Percentiles rank a stretch among this genome's conserved stretches.
Evolutionary conservation across 2,888 invertebrate species (phyloP).

Genomic region (Yponomeuta evonymella): DNA sequence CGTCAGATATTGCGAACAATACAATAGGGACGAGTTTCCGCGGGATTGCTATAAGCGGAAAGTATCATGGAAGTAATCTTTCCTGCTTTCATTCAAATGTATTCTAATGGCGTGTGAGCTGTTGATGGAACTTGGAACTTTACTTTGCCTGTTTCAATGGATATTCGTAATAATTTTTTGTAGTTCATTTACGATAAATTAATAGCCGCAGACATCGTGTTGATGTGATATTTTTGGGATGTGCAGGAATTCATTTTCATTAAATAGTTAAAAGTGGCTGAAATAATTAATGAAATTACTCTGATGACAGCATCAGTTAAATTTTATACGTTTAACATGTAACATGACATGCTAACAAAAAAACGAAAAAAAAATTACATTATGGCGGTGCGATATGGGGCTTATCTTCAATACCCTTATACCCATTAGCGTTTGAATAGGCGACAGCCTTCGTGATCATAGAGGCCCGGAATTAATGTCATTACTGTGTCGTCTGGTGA

Average conservation of each 20-base stretch:
- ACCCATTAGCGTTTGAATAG: conserved; percentile 34
- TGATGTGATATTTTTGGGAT: too few relatives aligned
- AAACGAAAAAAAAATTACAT: neutral
- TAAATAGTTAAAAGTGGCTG: too few relatives aligned
- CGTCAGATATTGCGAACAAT: conserved; percentile 26
- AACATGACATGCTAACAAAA: neutral
- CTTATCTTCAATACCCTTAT: conserved; percentile 19
- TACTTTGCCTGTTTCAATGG: neutral
- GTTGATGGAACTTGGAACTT: conserved; percentile 20
- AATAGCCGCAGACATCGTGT: neutral
- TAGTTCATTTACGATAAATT: neutral
- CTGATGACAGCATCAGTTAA: too few relatives aligned
- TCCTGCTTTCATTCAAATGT: conserved; percentile 44
- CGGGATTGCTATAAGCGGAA: conserved; percentile 36
- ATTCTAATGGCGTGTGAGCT: conserved; percentile 34
- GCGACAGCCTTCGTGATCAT: conserved; percentile 31
- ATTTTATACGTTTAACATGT: too few relatives aligned
- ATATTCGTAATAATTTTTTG: neutral
- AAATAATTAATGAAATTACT: too few relatives aligned
- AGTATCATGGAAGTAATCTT: conserved; percentile 48
- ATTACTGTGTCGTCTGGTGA: conserved; percentile 17
- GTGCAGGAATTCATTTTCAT: too few relatives aligned
- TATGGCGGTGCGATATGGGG: neutral
- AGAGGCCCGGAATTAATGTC: conserved; percentile 30
- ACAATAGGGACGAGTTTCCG: conserved; percentile 33